These are phyloP conservation scores for Aradophagus sp. DNA, from an alignment of 1,140 invertebrate genomes.

Conservation along the genomic window DNA sequence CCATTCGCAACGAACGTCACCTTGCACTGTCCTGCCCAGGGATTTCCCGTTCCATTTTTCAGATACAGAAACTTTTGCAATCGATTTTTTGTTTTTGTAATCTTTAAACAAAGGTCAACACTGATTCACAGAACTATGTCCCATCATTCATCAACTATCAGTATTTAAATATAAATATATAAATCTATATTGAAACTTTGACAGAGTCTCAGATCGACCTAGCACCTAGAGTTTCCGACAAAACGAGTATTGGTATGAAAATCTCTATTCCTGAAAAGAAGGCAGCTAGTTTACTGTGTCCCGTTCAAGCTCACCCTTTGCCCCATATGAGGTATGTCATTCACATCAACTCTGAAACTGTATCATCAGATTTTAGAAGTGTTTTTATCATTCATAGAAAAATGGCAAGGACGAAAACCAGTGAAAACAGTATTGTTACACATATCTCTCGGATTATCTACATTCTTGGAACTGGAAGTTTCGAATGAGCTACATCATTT, in stretches of 20 bases:
- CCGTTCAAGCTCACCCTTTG: slow-evolving; percentile 82
- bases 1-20: slow-evolving; percentile 66
- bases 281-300: slow-evolving; percentile 79
- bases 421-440: too few relatives aligned
- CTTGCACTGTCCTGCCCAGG: slow-evolving; percentile 78
- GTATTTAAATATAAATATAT: too few relatives aligned
- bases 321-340: slow-evolving; percentile 79
- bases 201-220: slow-evolving; percentile 75
- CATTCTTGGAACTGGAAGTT: too few relatives aligned
- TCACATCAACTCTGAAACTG: too few relatives aligned
- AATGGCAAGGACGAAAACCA: too few relatives aligned
- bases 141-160: slow-evolving; percentile 14
- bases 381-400: too few relatives aligned
- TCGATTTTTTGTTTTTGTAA: too few relatives aligned
- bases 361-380: too few relatives aligned
- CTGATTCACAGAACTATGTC: too few relatives aligned
- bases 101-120: neutral
- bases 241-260: slow-evolving; percentile 69
- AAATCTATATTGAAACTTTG: too few relatives aligned
- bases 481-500: too few relatives aligned
- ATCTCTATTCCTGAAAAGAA: slow-evolving; percentile 67
- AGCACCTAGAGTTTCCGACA: slow-evolving; percentile 74
- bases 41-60: slow-evolving; percentile 76
- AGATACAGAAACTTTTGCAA: slow-evolving; percentile 72
- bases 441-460: too few relatives aligned